Base-by-base conservation (phyloP, 2,113 vertebrate genomes). In the Lepus europaeus region DNA sequence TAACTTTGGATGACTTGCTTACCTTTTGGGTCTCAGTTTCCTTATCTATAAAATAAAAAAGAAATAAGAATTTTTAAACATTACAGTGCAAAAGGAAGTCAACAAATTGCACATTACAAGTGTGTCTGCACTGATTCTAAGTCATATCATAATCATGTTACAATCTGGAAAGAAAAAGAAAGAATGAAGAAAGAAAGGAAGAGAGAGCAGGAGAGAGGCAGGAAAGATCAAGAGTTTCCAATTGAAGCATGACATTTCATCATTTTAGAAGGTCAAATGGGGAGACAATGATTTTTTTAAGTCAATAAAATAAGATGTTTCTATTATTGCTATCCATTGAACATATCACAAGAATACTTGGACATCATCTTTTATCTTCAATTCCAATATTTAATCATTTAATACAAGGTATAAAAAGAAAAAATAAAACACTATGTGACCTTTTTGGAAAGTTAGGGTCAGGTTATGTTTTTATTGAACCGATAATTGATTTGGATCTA, bases 261-360 rank as follows among this genome's bases (percentile, higher is more conserved):
- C 63, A 83, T 10, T 56, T 5, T 56, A 76, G 66, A 91, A 68
- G 12, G 23, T 84, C 51, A 77, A 61, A 79, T 80, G 16, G n/a
- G 19, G 16, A 14, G 9, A 17, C 49, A 20, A 53, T 56, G 45
- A 2, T 78, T 39, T 51, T 70, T 79, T 20, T 13, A 73, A 93
- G 87, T 77, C 59, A n/a, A n/a, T 77, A 25, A 90, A 53, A 88
- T 70, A 80, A 86, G 16, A 22, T 1, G 79, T 69, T 92, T 36
- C 25, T 81, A 0, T n/a, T 70, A 83, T n/a, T 92, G 12, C 69
- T 81, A 94, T 59, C 70, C 56, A 69, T 12, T 78, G 11, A 70
- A 84, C 9, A 81, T 59, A 39, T 7, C 29, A 70, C 73, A 89
- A 94, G 22, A 25, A 29, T 93, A 69, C 10, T 92, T 59, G 89